Base-by-base conservation (phyloP, 2,797 vertebrate species). In the Myripristis jacobus region DNA sequence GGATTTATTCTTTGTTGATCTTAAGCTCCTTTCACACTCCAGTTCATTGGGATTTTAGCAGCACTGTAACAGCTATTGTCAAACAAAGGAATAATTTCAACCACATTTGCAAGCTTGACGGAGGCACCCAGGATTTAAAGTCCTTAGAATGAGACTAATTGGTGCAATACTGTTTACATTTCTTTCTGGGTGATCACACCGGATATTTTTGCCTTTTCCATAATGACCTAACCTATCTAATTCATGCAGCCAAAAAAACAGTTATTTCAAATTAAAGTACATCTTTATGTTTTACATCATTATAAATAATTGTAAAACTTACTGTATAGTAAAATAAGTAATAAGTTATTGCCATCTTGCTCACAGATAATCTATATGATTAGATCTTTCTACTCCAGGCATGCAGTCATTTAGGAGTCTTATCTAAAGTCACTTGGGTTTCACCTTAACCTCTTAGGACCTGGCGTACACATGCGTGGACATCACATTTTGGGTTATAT, bases 321-420 rank as follows among this genome's bases (percentile, higher is more conserved):
- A 29, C 38, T n/a, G n/a, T n/a, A n/a, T n/a, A n/a, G n/a, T n/a
- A n/a, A n/a, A n/a, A n/a, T n/a, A n/a, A n/a, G n/a, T n/a, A n/a
- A n/a, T n/a, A 55, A 25, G 55, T 61, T 62, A 44, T 18, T 34
- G 44, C 54, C 64, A 67, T 55, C 63, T 78, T 53, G 76, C 15
- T 65, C n/a, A 48, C 50, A 67, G 73, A 60, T 83, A 75, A 81
- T 84, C 71, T 73, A 46, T 75, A 64, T 71, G 51, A 85, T 78
- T 80, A 73, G 58, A 77, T 78, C 43, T 58, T 54, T 76, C 67
- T 89, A 85, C 85, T 82, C 68, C 72, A 67, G 67, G 80, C 74
- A 71, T 60, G 61, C 47, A n/a, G 66, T 66, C 69, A 83, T 73
- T 84, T 70, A 55, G 65, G 51, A 57, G 65, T 69, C 59, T 81